A percentile compares a stretch with the other conserved stretches of the same genome.
Evolutionary conservation across 1,140 invertebrate species (phyloP).

Genomic region (Calosoma granatense): DNA sequence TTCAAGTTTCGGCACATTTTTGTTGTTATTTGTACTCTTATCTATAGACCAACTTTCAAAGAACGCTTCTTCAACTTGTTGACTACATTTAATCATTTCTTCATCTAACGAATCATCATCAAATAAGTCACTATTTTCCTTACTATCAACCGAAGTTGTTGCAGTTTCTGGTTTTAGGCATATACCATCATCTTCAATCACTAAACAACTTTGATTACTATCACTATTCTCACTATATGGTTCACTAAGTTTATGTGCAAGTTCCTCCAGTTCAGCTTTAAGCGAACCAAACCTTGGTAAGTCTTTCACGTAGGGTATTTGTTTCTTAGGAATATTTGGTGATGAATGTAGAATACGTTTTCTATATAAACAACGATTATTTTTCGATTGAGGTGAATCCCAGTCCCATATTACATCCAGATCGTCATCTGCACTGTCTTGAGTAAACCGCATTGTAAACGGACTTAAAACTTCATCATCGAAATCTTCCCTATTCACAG

Average conservation of each 20-base stretch:
- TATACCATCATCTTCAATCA: slow-evolving; percentile 7
- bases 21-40: neutral
- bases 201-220: slow-evolving; percentile 20
- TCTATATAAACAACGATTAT: slow-evolving; percentile 17
- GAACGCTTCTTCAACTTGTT: slow-evolving; percentile 24
- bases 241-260: slow-evolving; percentile 23
- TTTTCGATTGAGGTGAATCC: slow-evolving; percentile 28
- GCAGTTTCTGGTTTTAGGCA: slow-evolving; percentile 22
- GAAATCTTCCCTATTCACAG: neutral
- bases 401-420: slow-evolving; percentile 32
- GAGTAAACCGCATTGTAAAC: neutral
- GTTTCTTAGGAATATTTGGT: slow-evolving; percentile 23
- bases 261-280: slow-evolving; percentile 24
- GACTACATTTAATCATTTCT: slow-evolving; percentile 25
- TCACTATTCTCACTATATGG: neutral
- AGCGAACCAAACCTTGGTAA: slow-evolving; percentile 24
- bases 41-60: neutral
- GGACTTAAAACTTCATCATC: neutral
- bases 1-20: slow-evolving; percentile 3
- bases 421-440: slow-evolving; percentile 16
- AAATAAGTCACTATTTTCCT: slow-evolving; percentile 22
- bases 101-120: slow-evolving; percentile 27
- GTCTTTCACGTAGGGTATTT: slow-evolving; percentile 21
- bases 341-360: slow-evolving; percentile 18
- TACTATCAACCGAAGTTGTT: slow-evolving; percentile 14